Evolutionary conservation across 2,888 invertebrate species (phyloP).

Genomic region (Pachymerium ferrugineum): DNA sequence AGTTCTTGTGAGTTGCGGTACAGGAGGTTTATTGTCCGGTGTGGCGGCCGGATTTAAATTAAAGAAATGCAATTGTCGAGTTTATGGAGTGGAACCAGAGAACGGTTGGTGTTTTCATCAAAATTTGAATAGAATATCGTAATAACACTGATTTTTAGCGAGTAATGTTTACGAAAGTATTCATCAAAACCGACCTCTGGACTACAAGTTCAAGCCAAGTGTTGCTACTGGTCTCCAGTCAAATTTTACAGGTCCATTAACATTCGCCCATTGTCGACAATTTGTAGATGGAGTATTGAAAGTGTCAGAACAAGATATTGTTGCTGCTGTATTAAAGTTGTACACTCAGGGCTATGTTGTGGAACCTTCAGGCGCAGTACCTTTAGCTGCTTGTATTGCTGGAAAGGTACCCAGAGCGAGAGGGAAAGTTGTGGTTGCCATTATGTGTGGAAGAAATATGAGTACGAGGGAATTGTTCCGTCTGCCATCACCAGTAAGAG

Average conservation of each 20-base stretch:
- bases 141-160: neutral
- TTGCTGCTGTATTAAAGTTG: neutral
- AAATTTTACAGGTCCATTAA: neutral
- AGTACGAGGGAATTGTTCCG: neutral
- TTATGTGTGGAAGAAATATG: neutral
- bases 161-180: neutral
- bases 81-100: neutral
- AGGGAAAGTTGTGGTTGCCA: neutral
- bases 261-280: neutral
- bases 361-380: neutral
- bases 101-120: too few species aligned
- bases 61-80: neutral
- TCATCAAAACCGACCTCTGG: neutral
- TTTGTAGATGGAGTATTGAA: neutral
- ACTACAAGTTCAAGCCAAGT: neutral
- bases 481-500: neutral
- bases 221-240: neutral
- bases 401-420: neutral
- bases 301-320: neutral
- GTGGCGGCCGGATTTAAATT: neutral
- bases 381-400: neutral
- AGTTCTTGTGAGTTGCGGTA: neutral
- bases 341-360: neutral
- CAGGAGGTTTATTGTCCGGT: neutral
- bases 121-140: too few species aligned